phyloP scores from a whole-genome alignment of 2,797 vertebrate species.

The Streptopelia turtur region DNA sequence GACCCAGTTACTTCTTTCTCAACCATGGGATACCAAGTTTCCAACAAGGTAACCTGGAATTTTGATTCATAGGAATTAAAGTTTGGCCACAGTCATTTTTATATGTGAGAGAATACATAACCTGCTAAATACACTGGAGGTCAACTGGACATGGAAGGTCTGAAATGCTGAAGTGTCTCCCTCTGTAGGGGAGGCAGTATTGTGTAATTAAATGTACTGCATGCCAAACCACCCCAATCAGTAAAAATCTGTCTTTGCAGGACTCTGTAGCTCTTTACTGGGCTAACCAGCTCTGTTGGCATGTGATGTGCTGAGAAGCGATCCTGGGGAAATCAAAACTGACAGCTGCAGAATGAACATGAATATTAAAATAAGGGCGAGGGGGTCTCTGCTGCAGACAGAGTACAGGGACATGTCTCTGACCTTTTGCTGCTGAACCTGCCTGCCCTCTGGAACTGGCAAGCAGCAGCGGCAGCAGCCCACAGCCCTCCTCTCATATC shows the following conservation, averaged over 20 bases:
- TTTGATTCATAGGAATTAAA: neutral
- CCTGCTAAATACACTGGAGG: neutral
- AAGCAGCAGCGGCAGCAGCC: neutral
- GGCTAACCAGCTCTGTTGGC: neutral
- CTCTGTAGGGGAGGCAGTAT: neutral
- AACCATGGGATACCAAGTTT: neutral
- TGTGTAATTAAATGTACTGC: neutral
- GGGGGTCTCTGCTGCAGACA: neutral
- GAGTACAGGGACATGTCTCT: neutral
- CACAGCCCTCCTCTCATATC: neutral
- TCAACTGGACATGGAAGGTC: neutral
- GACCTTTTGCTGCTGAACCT: slow-evolving; percentile 10
- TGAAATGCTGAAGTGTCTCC: neutral
- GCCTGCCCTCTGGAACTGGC: neutral
- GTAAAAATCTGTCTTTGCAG: neutral
- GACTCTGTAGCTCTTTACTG: neutral
- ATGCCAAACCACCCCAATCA: neutral
- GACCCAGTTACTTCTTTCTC: neutral
- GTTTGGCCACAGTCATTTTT: neutral
- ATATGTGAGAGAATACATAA: neutral
- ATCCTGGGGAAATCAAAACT: neutral
- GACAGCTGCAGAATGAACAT: neutral
- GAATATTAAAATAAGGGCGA: neutral
- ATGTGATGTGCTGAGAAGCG: neutral
- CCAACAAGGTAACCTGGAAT: neutral